Base-by-base conservation (phyloP, 2,888 invertebrate species). In the Nycteola revayana region DNA sequence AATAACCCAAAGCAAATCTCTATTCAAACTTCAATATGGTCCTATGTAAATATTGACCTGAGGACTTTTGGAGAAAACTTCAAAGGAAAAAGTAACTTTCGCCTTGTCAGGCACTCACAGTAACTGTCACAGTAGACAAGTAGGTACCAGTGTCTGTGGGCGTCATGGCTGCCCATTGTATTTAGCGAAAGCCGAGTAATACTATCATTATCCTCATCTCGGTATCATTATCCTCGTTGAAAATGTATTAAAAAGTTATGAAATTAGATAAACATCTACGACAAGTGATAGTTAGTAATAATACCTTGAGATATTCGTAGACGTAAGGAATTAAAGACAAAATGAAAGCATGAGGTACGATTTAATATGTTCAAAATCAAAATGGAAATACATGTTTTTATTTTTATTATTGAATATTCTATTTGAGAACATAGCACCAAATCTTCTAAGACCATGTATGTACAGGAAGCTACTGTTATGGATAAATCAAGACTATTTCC, bases 91-190 rank as follows among this genome's bases (percentile, higher is more conserved):
- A 73, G 48, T 61, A 47, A 80, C 81, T 84, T 84, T 84, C 81
- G 73, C 81, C 65, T 52, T 51, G 53, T 56, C 50, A 47, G 36
- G 40, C 36, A 53, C 50, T 58, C 54, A 45, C 43, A 57, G 68
- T 73, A 62, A 60, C 65, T 55, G 35, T 44, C 39, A 49, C 49
- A 60, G 67, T 60, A 64, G 54, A 60, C 60, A 60, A 70, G 56
- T 59, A 74, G 83, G 84, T 84, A 85, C 78, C 72, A 75, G 60
- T 56, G 74, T 77, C 60, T 55, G 74, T 77, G 69, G 78, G 78
- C 78, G 82, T 77, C 71, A 57, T 57, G 60, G 56, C 51, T 64
- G 65, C 48, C 67, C 66, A 84, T 84, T 85, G 81, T 84, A 54
- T 66, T 66, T 56, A 58, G 76, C 76, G 78, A 85, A 84, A 83